Conservation (phyloP, 2,888 invertebrate species). For the Lottia gigantea region DNA sequence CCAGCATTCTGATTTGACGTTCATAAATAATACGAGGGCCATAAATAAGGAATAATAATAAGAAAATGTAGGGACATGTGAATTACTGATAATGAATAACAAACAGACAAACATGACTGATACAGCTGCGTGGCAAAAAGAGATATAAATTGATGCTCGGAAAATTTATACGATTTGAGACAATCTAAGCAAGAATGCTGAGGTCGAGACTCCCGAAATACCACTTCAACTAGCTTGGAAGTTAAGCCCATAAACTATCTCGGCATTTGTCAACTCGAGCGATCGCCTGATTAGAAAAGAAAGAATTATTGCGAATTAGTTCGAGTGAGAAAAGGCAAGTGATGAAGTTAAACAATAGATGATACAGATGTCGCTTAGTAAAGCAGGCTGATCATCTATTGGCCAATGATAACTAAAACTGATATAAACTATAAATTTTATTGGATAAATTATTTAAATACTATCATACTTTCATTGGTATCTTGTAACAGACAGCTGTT, state of each 20-base stretch:
- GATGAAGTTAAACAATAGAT: slow-evolving; percentile 1
- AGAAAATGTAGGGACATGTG: slow-evolving; percentile 8
- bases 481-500: too few relatives aligned
- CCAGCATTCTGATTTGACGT: neutral
- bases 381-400: slow-evolving; percentile 1
- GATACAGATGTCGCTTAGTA: slow-evolving; percentile 9
- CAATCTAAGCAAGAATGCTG: slow-evolving; percentile 7
- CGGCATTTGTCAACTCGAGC: slow-evolving; percentile 8
- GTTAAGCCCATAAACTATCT: slow-evolving; percentile 5
- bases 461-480: too few relatives aligned
- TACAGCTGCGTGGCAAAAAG: slow-evolving; percentile 8
- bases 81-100: slow-evolving; percentile 8
- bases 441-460: neutral
- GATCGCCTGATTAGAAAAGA: slow-evolving; percentile 7
- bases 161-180: slow-evolving; percentile 8
- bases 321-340: neutral
- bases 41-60: slow-evolving; percentile 11
- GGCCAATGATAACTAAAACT: neutral
- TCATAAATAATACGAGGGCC: slow-evolving; percentile 4
- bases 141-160: slow-evolving; percentile 1
- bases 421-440: slow-evolving; percentile 8
- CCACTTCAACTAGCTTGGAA: slow-evolving; percentile 2
- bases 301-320: slow-evolving; percentile 11
- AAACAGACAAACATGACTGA: slow-evolving; percentile 10
- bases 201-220: slow-evolving; percentile 5